These are phyloP conservation scores for Phymanthus crucifer DNA, from an alignment of 92 coral and sea anemone species.

Conservation along the genomic window DNA sequence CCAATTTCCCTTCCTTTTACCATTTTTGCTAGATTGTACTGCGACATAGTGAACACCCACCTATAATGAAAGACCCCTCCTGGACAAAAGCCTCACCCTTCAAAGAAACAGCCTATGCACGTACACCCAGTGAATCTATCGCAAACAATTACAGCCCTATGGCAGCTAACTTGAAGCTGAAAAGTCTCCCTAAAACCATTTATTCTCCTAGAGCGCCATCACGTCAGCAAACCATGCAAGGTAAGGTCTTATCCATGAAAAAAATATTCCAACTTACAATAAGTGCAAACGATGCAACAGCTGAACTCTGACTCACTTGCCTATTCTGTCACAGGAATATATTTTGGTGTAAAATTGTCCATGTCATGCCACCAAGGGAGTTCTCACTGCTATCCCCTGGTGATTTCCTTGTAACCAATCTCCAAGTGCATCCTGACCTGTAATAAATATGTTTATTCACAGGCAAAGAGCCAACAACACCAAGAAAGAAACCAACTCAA, in stretches of 20 bases:
- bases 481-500: conserved; percentile 60
- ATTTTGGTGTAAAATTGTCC: too few species aligned
- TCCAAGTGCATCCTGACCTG: too few species aligned
- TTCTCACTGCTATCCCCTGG: too few species aligned
- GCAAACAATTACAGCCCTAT: conserved; percentile 97
- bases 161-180: conserved; percentile 79
- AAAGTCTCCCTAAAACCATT: conserved; percentile 63
- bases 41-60: conserved; percentile 97
- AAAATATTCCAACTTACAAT: not conserved
- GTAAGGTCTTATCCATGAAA: not conserved
- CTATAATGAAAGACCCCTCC: conserved; percentile 97
- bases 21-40: conserved; percentile 83
- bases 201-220: conserved; percentile 64
- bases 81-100: conserved; percentile 99
- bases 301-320: too few species aligned
- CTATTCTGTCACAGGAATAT: too few species aligned
- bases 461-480: conserved; percentile 61
- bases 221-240: conserved; percentile 67
- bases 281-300: too few species aligned
- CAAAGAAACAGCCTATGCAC: conserved; percentile 92
- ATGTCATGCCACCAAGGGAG: too few species aligned
- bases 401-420: too few species aligned
- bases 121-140: conserved; percentile 99
- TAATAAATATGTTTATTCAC: not conserved
- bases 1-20: not conserved